Evolutionary conservation across 1,140 invertebrate genomes (phyloP), one percentile per base, ranked within the genome.

Genomic region (Aplysia californica): DNA sequence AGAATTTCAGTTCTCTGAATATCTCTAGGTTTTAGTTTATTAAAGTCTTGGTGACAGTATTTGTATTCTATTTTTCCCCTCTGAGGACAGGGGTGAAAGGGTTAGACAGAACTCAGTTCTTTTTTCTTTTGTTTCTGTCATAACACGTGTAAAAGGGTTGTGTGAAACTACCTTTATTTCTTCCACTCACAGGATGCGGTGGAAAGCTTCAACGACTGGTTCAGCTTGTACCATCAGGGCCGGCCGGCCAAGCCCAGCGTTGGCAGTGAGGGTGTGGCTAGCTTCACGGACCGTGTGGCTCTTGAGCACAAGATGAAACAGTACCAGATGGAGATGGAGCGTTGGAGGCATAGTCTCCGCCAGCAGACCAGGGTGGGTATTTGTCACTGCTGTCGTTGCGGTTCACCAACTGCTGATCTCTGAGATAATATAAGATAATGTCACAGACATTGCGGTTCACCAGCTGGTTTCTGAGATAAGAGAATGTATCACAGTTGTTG

Each of bases 201-300:
- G 71, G 95, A 97, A 87, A 93, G 94, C 55, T 97, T 97, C 90
- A 93, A 93, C 75, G 94, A 95, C 83, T 98, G 96, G 96, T 96
- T 96, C 80, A 92, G 94, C 74, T 93, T 95, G 82, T 95, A 92
- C 77, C 94, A 97, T 85, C 93, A 95, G 84, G 93, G 92, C 0
- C 94, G 94, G 88, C 96, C 96, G n/a, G 77, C 67, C 5, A 84
- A 85, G 79, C 91, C 91, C 23, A 70, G 59, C 10, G n/a, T n/a
- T n/a, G 74, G 66, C 10, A 64, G 80, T 44, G 79, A 75, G 6
- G 73, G 56, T 23, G 93, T 92, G 85, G 93, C 93, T 4, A 93
- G 93, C 38, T 98, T 97, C 83, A 94, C 95, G 0, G 96, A 98
- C 86, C 95, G 94, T 88, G 94, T 98, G 66, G 95, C 95, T 5